Base-by-base conservation (phyloP, 2,888 invertebrate genomes). In the Sthenelais limicola region DNA sequence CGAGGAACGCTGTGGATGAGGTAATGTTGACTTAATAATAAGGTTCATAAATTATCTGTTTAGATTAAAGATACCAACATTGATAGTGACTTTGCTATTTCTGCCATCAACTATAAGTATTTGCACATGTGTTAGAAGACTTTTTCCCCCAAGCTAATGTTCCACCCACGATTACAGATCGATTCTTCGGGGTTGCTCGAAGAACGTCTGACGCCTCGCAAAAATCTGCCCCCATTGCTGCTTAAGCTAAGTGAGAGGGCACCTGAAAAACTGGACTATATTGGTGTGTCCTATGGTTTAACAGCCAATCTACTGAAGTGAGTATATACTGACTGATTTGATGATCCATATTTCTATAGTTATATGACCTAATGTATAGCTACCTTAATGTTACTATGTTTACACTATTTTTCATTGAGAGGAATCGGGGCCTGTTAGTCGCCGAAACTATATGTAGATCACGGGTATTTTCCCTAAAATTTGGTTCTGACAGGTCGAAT, bases 261-360 rank as follows among this genome's bases (percentile, higher is more conserved):
- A 54, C 82, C 86, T n/a, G 87, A 87, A 74, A 90, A 90, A 74
- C 89, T 99, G 72, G 94, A 98, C 88, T 99, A 99, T 83, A 86
- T 99, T 32, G 98, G 98, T 5, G 97, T 97, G 1, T 96, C 97
- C 0, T 98, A 92, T 85, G 98, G 98, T 0, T 89, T 98, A 15
- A 98, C 98, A 0, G 92, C 92, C 75, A 92, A 92, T 0, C 89
- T 98, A n/a, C 89, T 97, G 49, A 96, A 94, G 89, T 97, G 80
- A 74, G 81, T 74, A 4, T 1, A 26, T 7, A n/a, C 21, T 12
- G 48, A 32, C 5, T 58, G 32, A 21, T 2, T 54, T 24, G 30
- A 30, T 56, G 9, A 26, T 18, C 56, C 7, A 1, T 52, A 24
- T 2, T n/a, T 52, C 28, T 5, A n/a, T n/a, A n/a, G n/a, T n/a